Evolutionary conservation across 2,888 invertebrate genomes (phyloP).

Genomic region (Bruchidius siliquastri): DNA sequence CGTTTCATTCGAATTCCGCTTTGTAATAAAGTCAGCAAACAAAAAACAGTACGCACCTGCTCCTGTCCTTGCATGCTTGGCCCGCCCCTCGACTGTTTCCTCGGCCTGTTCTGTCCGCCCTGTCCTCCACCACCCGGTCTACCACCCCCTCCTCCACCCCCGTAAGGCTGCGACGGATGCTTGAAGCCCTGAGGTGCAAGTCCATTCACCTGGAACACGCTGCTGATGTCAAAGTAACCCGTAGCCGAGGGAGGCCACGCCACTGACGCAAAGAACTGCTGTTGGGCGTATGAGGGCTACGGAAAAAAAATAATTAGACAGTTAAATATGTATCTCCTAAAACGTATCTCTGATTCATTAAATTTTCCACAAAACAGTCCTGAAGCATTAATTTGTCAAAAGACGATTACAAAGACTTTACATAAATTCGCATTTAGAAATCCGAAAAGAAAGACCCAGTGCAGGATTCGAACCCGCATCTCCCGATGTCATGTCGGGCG

Average conservation of each 20-base stretch:
- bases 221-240: conserved; percentile 62
- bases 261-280: conserved; percentile 60
- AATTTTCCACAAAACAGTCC: too few relatives aligned
- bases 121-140: not conserved
- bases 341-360: too few relatives aligned
- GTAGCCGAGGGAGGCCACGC: conserved; percentile 50
- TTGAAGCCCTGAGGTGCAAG: conserved; percentile 65
- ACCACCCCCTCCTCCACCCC: conserved; percentile 1
- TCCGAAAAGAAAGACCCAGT: too few relatives aligned
- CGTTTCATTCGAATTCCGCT: too few relatives aligned
- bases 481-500: too few relatives aligned
- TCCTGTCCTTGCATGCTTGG: not conserved
- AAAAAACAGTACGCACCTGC: not conserved
- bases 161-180: conserved; percentile 41
- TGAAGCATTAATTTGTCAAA: too few relatives aligned
- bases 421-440: too few relatives aligned
- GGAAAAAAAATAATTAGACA: not conserved
- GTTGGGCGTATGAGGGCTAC: conserved; percentile 55
- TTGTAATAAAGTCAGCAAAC: too few relatives aligned
- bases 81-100: conserved; percentile 39
- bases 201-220: conserved; percentile 70
- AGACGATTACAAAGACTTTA: too few relatives aligned
- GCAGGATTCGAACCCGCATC: too few relatives aligned
- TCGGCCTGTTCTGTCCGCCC: conserved; percentile 25
- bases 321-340: not conserved